Base-by-base conservation (phyloP, 92 coral and sea anemone genomes). In the Galaxea fascicularis region DNA sequence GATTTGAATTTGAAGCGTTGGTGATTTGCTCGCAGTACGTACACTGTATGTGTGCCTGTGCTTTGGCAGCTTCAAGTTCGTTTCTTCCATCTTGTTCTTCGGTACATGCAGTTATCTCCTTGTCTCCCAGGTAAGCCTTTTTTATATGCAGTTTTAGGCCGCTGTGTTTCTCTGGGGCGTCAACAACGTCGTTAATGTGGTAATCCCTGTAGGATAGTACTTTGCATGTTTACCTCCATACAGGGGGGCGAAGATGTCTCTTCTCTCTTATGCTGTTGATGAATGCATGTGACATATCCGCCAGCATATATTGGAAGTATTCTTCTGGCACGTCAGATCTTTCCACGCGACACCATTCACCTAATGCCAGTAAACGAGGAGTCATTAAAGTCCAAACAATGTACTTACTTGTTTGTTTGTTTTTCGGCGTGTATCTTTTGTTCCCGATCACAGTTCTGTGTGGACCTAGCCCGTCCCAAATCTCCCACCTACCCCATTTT, bases 331-430 rank as follows among this genome's bases (percentile, higher is more conserved):
- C 65, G 15, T 73, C 35, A 18, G 10, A 74, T 20, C 79, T 74
- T 74, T 74, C 79, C 1, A 74, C 65, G n/a, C 66, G 65, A 56
- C 79, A 74, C 79, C 79, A 74, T 74, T 74, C 53, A 20, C 79
- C 79, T 74, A 17, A 74, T 49, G 54, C 54, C 54, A 49, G 15
- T 49, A 49, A 49, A n/a, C n/a, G n/a, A n/a, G n/a, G n/a, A n/a
- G n/a, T n/a, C n/a, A n/a, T n/a, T n/a, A n/a, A n/a, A n/a, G n/a
- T n/a, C n/a, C n/a, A n/a, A n/a, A n/a, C n/a, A n/a, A n/a, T n/a
- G n/a, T n/a, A n/a, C n/a, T n/a, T n/a, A n/a, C n/a, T n/a, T n/a
- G n/a, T n/a, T n/a, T n/a, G n/a, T n/a, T n/a, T n/a, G n/a, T n/a
- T n/a, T n/a, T n/a, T n/a, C n/a, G n/a, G n/a, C n/a, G n/a, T n/a